Base-by-base conservation (phyloP, 2,797 vertebrate genomes). In the Oreochromis mossambicus region DNA sequence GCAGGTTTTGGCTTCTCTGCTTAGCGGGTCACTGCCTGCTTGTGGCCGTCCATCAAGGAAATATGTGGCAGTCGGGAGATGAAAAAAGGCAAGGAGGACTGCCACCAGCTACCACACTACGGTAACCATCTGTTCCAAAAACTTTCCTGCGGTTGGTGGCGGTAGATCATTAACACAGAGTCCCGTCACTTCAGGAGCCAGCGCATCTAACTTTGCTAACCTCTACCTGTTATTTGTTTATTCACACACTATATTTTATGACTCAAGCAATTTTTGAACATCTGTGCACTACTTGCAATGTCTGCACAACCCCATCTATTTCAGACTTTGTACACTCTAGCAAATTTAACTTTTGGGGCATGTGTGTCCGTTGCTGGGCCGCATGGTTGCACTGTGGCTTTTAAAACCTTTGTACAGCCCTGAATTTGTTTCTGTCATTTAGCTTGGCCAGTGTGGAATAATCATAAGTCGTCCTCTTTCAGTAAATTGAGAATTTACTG, bases 21-120 rank as follows among this genome's bases (percentile, higher is more conserved):
- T 88, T 88, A 83, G 84, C 80, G 80, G 91, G 84, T 94, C 91
- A 87, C 77, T 89, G 89, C 84, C 88, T 87, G 63, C 70, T 87
- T 75, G 77, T 19, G 26, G 81, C 79, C 68, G 80, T 91, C 91
- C 81, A 83, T 92, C 92, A 89, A 85, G 51, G 36, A 86, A 88
- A 83, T 10, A 58, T 38, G 6, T 79, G 86, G 86, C 82, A 83
- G 83, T 82, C 7, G 12, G 87, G 34, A 52, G 86, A 80, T 77
- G 79, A 87, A 82, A 66, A 86, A 90, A 81, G 80, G 61, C 81
- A 81, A 89, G 76, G 56, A 86, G 79, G 32, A 78, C 78, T 10
- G 86, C 75, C 84, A 86, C 68, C 58, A 21, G 80, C 83, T 77
- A 21, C 63, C 84, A 70, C 84, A 81, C 80, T 34, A 87, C 68